Percentiles rank a stretch among this genome's conserved stretches.
Conservation (phyloP, 35 echinoderm and acorn worm species). For the Apostichopus japonicus region DNA sequence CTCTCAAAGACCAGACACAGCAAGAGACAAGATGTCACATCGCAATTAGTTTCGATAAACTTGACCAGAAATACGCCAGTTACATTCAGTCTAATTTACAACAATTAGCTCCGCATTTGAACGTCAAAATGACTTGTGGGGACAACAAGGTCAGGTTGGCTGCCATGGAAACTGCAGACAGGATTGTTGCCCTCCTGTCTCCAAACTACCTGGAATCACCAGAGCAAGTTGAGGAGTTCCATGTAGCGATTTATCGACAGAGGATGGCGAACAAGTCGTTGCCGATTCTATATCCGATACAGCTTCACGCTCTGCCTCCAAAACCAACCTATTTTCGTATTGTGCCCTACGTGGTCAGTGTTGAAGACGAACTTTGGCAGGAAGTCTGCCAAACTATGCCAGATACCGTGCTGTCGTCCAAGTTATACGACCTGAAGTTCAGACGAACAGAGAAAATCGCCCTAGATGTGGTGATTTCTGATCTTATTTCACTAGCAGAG, state of each 20-base stretch:
- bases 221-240: constrained; percentile 86
- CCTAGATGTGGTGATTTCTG: constrained; percentile 4
- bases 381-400: constrained; percentile 3
- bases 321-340: constrained; percentile 91
- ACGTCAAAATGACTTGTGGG: constrained; percentile 11
- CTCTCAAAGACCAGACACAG: neutral
- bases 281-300: constrained; percentile 67
- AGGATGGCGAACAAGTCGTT: constrained; percentile 28
- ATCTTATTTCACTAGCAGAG: neutral
- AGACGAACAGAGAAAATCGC: neutral
- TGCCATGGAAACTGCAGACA: constrained; percentile 70
- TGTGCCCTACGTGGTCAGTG: constrained; percentile 48
- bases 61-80: constrained; percentile 68
- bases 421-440: neutral
- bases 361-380: constrained; percentile 72
- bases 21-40: constrained; percentile 53
- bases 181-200: constrained; percentile 70
- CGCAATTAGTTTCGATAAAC: constrained; percentile 62
- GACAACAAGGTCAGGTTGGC: constrained; percentile 58
- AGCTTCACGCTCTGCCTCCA: constrained; percentile 72
- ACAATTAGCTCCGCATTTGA: constrained; percentile 36
- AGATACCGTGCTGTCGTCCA: neutral
- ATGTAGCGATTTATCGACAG: constrained; percentile 82
- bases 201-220: constrained; percentile 82
- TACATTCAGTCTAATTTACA: constrained; percentile 55